Evolutionary conservation across 2,797 vertebrate species (phyloP).

Genomic region (Notoglanidium macrostoma): DNA sequence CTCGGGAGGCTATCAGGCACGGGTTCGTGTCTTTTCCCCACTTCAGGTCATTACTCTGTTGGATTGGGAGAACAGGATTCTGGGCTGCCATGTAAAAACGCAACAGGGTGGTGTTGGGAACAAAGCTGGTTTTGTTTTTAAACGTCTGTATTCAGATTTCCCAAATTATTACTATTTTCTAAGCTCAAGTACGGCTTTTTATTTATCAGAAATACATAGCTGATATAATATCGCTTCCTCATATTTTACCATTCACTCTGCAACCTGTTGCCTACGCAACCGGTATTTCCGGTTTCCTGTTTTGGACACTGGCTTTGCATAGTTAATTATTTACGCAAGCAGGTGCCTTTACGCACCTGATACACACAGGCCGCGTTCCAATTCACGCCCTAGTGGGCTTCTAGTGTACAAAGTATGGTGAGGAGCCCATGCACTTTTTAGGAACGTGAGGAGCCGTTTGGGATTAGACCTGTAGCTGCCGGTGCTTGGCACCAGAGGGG

Average conservation of each 20-base stretch:
- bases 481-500: not conserved
- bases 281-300: conserved; percentile 22
- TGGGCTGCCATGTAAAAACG: conserved; percentile 35
- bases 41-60: not conserved
- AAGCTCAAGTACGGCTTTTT: not conserved
- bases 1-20: too few species aligned
- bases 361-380: not conserved
- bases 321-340: conserved; percentile 6
- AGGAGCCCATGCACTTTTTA: not conserved
- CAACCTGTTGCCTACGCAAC: conserved; percentile 11
- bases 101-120: conserved; percentile 37
- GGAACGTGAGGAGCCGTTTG: not conserved
- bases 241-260: not conserved
- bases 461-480: conserved; percentile 6
- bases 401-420: not conserved
- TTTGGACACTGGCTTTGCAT: not conserved
- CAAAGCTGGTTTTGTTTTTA: not conserved
- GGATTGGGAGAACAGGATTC: not conserved
- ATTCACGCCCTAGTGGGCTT: not conserved
- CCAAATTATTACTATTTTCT: not conserved
- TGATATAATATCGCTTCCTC: not conserved
- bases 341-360: conserved; percentile 3
- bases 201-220: not conserved
- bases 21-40: too few species aligned
- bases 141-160: not conserved